Conservation (phyloP, 2,113 vertebrate genomes). For the Silurus glanis region DNA sequence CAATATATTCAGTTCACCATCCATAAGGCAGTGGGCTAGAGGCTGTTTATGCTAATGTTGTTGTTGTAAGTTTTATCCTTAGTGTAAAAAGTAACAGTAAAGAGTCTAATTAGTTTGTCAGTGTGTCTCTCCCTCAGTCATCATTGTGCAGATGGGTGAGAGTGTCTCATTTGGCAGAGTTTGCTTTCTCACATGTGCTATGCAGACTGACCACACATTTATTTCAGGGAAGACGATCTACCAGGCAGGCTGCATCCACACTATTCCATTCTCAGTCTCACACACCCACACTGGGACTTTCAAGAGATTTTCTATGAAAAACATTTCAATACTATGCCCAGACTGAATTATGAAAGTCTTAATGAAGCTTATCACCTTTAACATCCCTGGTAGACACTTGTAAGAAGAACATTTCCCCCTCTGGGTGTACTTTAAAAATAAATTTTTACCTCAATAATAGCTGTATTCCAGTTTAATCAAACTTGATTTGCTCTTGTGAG, state of each 20-base stretch:
- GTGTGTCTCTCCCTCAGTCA: conserved; percentile 1
- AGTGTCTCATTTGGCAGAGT: conserved; percentile 22
- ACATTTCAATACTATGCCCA: conserved; percentile 6
- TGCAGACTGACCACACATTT: conserved; percentile 38
- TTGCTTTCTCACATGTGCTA: conserved; percentile 38
- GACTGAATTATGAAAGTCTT: conserved; percentile 22
- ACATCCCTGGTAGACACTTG: conserved; percentile 5
- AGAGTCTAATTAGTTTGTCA: conserved; percentile 32
- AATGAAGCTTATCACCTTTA: conserved; percentile 23
- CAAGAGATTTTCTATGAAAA: conserved; percentile 9
- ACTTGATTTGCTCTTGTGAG: conserved; percentile 11
- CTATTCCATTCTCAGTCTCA: neutral
- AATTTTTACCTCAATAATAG: conserved; percentile 16
- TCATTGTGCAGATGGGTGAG: neutral
- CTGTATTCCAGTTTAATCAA: conserved; percentile 16
- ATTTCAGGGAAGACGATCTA: conserved; percentile 47
- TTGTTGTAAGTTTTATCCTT: neutral
- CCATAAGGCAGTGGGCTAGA: neutral
- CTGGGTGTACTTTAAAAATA: neutral
- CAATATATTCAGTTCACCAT: neutral
- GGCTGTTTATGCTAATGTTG: neutral
- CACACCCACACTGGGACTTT: neutral
- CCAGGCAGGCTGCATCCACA: conserved; percentile 16
- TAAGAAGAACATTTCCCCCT: conserved; percentile 2
- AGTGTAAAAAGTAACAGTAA: conserved; percentile 6